Conservation (phyloP, 2,113 vertebrate genomes). For the Genyomyrus donnyi region DNA sequence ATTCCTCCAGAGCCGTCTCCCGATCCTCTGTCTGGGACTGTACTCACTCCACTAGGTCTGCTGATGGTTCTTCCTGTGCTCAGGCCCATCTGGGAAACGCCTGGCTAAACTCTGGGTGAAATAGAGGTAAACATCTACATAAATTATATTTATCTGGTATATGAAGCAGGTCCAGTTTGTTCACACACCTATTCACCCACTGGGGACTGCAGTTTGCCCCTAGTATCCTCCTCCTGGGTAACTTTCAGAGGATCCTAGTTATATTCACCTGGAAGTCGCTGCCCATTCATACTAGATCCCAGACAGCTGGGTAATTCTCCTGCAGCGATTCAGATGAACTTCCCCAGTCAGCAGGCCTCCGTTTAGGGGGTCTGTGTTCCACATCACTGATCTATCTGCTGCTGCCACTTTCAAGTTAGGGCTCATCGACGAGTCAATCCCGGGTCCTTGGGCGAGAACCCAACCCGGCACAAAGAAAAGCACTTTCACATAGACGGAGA, state of each 20-base stretch:
- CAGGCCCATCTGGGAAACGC: background rate
- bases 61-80: background rate
- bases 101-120: background rate
- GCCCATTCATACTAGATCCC: background rate
- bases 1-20: background rate
- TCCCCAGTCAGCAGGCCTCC: background rate
- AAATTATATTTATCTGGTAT: background rate
- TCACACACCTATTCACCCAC: background rate
- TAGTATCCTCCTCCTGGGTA: background rate
- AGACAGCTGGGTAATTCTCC: background rate
- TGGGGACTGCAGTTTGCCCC: background rate
- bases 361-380: background rate
- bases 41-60: background rate
- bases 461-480: background rate
- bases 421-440: background rate
- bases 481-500: background rate
- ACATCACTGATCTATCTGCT: background rate
- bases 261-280: background rate
- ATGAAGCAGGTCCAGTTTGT: background rate
- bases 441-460: background rate
- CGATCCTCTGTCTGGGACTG: background rate
- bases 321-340: background rate
- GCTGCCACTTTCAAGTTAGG: background rate
- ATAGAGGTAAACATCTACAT: background rate
- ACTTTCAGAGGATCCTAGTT: background rate